These are phyloP conservation scores for Polyodon spathula DNA, from an alignment of 2,113 vertebrate genomes.

Conservation along the genomic window DNA sequence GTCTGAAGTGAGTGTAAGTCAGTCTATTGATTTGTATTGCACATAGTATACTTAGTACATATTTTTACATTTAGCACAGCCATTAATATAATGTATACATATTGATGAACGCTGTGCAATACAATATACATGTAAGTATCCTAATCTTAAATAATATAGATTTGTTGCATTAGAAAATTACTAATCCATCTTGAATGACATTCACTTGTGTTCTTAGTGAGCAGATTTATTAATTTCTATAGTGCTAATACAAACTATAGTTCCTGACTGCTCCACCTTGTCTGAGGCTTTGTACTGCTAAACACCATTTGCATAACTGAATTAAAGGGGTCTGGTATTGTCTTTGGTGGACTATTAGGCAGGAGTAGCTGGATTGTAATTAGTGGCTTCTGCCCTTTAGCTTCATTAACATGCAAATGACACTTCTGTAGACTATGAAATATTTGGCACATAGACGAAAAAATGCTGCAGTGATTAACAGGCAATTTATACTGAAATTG, in stretches of 20 bases:
- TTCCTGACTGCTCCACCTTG: constrained; percentile 53
- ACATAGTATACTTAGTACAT: too few relatives aligned
- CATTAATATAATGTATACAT: too few relatives aligned
- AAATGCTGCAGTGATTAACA: constrained; percentile 64
- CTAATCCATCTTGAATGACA: constrained; percentile 55
- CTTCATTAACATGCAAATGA: constrained; percentile 93
- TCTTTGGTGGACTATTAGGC: constrained; percentile 79
- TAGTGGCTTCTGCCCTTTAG: constrained; percentile 91
- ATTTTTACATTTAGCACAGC: too few relatives aligned
- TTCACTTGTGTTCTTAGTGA: constrained; percentile 28
- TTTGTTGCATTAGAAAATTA: constrained; percentile 25
- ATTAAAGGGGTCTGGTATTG: constrained; percentile 74
- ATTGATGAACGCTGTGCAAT: too few relatives aligned
- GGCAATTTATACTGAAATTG: constrained; percentile 48
- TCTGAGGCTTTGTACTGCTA: constrained; percentile 65
- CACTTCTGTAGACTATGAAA: constrained; percentile 64
- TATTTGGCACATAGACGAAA: constrained; percentile 60
- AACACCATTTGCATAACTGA: constrained; percentile 87
- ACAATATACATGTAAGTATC: background rate
- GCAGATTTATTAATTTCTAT: constrained; percentile 63
- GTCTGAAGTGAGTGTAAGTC: too few relatives aligned
- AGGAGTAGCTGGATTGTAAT: constrained; percentile 80
- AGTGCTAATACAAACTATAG: constrained; percentile 48
- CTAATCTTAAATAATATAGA: background rate
- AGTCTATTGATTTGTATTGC: too few relatives aligned